These are phyloP conservation scores for Triplophysa siluroides DNA, from an alignment of 2,113 vertebrate species.

Conservation along the genomic window DNA sequence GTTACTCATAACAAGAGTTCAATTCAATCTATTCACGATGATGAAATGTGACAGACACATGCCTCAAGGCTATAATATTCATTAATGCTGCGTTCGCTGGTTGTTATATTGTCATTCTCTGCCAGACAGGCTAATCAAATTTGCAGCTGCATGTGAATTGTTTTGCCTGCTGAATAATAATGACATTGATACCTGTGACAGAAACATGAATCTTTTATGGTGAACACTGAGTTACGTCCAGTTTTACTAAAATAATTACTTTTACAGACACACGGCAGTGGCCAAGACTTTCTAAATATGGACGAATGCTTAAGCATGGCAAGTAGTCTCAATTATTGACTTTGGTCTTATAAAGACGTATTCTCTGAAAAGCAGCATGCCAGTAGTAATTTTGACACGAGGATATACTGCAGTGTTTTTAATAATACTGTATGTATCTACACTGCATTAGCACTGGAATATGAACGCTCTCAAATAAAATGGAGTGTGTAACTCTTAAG, in stretches of 20 bases:
- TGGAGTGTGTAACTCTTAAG: background rate
- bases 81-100: slow-evolving; percentile 16
- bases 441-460: background rate
- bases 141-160: slow-evolving; percentile 12
- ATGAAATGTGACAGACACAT: slow-evolving; percentile 33
- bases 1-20: slow-evolving; percentile 14
- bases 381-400: too few relatives aligned
- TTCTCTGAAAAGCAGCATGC: too few relatives aligned
- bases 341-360: background rate
- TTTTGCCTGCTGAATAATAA: slow-evolving; percentile 6
- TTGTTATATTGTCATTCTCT: background rate
- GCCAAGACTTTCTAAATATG: slow-evolving; percentile 15
- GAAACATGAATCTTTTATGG: slow-evolving; percentile 6
- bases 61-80: slow-evolving; percentile 31
- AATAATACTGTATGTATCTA: background rate
- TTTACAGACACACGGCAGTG: background rate
- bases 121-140: slow-evolving; percentile 19
- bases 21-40: slow-evolving; percentile 16
- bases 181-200: slow-evolving; percentile 1
- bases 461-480: background rate
- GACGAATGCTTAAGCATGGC: background rate
- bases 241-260: background rate
- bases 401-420: background rate
- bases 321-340: background rate
- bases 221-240: background rate